Evolutionary conservation across 2,888 invertebrate genomes (phyloP).

Genomic region (Brachylomia viminalis): DNA sequence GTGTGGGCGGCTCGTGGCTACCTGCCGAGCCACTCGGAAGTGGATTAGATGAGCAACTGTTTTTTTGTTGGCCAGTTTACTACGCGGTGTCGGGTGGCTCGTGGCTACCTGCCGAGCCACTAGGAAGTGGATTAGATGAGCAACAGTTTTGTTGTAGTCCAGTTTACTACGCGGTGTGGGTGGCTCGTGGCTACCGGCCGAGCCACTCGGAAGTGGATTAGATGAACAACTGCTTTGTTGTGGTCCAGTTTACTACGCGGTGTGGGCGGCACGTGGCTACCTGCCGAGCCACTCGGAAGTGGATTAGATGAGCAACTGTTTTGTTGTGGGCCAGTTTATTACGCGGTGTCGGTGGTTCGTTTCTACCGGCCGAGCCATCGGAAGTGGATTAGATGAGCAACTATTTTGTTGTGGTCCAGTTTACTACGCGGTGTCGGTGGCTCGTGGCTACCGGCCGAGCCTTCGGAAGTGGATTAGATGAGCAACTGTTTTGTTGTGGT

Average conservation of each 20-base stretch:
- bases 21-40: conserved; percentile 71
- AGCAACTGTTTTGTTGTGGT: no score
- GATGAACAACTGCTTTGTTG: conserved; percentile 69
- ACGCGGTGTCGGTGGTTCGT: conserved; percentile 72
- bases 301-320: conserved; percentile 66
- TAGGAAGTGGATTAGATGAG: no score
- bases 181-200: conserved; percentile 38
- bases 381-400: conserved; percentile 72
- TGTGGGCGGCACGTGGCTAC: conserved; percentile 68
- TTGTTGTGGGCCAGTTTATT: conserved; percentile 78
- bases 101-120: no score
- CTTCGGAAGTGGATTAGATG: conserved; percentile 77
- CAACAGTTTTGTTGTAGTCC: no score
- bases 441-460: conserved; percentile 35
- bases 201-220: conserved; percentile 76
- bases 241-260: conserved; percentile 76
- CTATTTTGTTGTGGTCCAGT: no score
- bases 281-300: conserved; percentile 72
- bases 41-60: conserved; percentile 67
- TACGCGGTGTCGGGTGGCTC: no score
- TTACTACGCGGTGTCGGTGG: conserved; percentile 77
- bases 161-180: conserved; percentile 77
- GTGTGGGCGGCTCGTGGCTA: conserved; percentile 69
- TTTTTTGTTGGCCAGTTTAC: no score
- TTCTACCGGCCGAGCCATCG: conserved; percentile 62